A percentile compares a stretch with the other conserved stretches of the same genome.
Conservation (phyloP, 2,113 vertebrate species). For the Galemys pyrenaicus region DNA sequence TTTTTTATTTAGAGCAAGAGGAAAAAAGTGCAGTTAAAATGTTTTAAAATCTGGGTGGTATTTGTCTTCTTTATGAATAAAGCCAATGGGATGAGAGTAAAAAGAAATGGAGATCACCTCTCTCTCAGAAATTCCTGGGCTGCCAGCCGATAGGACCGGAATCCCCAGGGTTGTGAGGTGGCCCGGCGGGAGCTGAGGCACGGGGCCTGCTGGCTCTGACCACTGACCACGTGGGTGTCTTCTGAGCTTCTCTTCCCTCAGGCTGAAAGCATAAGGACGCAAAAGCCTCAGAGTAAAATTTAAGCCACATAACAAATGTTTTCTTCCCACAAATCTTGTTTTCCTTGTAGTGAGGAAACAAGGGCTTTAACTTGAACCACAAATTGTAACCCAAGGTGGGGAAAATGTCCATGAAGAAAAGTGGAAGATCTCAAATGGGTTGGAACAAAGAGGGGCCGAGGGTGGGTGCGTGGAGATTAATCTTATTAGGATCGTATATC, state of each 20-base stretch:
- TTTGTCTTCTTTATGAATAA: not conserved
- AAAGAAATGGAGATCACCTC: not conserved
- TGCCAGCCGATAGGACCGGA: not conserved
- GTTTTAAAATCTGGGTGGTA: not conserved
- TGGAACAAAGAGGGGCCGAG: conserved; percentile 69
- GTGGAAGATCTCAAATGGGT: conserved; percentile 81
- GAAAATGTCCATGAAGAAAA: conserved; percentile 78
- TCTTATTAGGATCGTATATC: conserved; percentile 98
- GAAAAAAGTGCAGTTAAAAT: not conserved
- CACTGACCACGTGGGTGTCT: not conserved
- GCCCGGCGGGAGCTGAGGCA: too few relatives aligned
- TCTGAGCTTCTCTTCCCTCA: conserved; percentile 42
- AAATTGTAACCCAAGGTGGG: conserved; percentile 81
- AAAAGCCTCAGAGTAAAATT: conserved; percentile 46
- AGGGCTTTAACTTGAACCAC: conserved; percentile 80
- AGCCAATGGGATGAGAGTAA: not conserved
- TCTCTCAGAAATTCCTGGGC: fast-evolving
- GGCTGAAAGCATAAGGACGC: conserved; percentile 8
- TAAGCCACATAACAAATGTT: conserved; percentile 79
- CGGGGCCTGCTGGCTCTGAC: not conserved
- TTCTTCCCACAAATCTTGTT: conserved; percentile 81
- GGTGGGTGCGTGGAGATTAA: conserved; percentile 89
- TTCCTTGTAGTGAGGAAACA: conserved; percentile 74
- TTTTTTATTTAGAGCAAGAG: not conserved
- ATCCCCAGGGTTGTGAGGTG: too few relatives aligned